These are phyloP conservation scores for Scaptomyza graminum DNA, from an alignment of 1,140 invertebrate species.

Conservation along the genomic window DNA sequence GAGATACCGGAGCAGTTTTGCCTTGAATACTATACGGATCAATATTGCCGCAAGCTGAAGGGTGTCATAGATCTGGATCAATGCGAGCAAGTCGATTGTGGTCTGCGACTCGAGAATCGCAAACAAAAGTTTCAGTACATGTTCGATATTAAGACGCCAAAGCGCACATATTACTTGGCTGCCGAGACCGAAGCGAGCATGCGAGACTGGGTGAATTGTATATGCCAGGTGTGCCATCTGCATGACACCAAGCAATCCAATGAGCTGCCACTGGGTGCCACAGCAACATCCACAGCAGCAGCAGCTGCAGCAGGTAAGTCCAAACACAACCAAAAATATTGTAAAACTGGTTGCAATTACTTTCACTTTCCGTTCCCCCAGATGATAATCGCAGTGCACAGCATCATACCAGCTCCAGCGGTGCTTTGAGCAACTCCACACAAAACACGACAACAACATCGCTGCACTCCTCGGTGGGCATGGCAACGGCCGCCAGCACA, in stretches of 20 bases:
- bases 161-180: conserved; percentile 95
- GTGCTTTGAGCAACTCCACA: conserved; percentile 73
- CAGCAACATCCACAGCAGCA: conserved; percentile 22
- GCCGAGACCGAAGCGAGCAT: conserved; percentile 95
- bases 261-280: conserved; percentile 60
- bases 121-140: conserved; percentile 93
- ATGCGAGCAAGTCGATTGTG: conserved; percentile 96
- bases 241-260: conserved; percentile 85
- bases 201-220: conserved; percentile 97
- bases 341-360: conserved; percentile 23
- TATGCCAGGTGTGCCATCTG: conserved; percentile 95
- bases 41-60: conserved; percentile 93
- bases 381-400: conserved; percentile 70
- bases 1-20: conserved; percentile 96
- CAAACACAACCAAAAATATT: background rate
- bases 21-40: conserved; percentile 96
- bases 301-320: conserved; percentile 51
- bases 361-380: conserved; percentile 26
- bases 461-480: conserved; percentile 70
- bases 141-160: conserved; percentile 95
- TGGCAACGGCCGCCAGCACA: conserved; percentile 24
- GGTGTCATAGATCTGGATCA: conserved; percentile 97
- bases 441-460: conserved; percentile 78
- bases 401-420: conserved; percentile 71
- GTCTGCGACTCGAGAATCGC: conserved; percentile 91